Percentiles rank a stretch among this genome's conserved stretches.
Conservation (phyloP, 2,797 vertebrate genomes). For the Gambusia yucatana region DNA sequence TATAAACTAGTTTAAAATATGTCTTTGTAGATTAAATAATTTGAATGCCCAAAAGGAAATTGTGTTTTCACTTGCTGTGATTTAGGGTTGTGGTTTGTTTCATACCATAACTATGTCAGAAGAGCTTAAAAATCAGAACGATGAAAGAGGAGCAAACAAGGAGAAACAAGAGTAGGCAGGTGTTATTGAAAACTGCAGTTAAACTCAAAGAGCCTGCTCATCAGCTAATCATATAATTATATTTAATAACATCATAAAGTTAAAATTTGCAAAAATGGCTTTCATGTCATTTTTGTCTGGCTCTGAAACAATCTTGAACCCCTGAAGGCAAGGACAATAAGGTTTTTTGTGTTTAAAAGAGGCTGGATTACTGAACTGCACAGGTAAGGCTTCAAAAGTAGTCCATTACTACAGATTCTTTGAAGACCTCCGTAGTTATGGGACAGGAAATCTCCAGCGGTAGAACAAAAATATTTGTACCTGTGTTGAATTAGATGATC, state of each 20-base stretch:
- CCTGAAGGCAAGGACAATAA: background rate
- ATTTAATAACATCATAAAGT: background rate
- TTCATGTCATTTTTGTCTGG: background rate
- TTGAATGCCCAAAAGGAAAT: background rate
- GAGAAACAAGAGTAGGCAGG: background rate
- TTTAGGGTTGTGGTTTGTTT: background rate
- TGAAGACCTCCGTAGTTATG: background rate
- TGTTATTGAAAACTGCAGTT: background rate
- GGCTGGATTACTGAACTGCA: background rate
- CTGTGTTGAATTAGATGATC: background rate
- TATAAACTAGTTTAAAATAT: background rate
- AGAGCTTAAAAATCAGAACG: background rate
- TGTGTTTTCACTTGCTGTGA: background rate
- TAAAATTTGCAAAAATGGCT: background rate
- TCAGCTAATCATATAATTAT: background rate
- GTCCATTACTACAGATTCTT: background rate
- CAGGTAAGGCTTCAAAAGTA: background rate
- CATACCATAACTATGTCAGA: background rate
- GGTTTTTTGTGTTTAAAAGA: background rate
- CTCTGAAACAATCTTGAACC: background rate
- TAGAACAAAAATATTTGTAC: background rate
- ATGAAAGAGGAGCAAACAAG: background rate
- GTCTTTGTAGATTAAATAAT: background rate
- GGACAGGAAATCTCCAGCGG: background rate
- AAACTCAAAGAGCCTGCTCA: background rate